Evolutionary conservation across 2,888 invertebrate species (phyloP), one percentile per base, ranked within the genome.

Genomic region (Palloptera scutellata): DNA sequence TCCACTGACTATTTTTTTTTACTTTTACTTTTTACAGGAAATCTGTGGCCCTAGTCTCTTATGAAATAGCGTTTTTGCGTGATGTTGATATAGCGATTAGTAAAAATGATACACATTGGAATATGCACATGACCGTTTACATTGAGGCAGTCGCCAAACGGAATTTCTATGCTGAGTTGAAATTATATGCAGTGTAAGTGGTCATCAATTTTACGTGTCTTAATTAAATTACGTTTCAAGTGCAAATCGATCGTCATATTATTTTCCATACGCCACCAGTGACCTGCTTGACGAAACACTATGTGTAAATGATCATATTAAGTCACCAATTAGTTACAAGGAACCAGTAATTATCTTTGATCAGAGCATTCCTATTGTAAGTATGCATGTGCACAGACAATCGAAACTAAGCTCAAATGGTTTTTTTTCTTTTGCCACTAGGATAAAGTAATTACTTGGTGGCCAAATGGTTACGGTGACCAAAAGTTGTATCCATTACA

Each of bases 391-490:
- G n/a, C n/a, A n/a, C n/a, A 45, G 69, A 69, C 57, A 45, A 20
- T 61, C 48, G 62, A 41, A 71, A 64, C 61, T 72, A 6, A 6
- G 54, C 17, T 19, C 9, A 3, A 17, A 11, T 54, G 54, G 19
- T 10, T 8, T 57, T 40, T 57, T 58, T 42, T 68, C 11, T 66
- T 66, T 40, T 54, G 1, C 68, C 67, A 61, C 15, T 60, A 89
- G 88, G 76, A 81, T 42, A 76, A 82, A 58, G 88, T 92, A 0
- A 81, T 88, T 54, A 76, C 88, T 19, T 98, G 98, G 98, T 98
- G 97, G 97, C 98, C 98, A 0, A 97, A 96, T 84, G 97, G 96
- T 20, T 93, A 90, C 77, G 97, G 97, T 1, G 83, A 88, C 1
- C 96, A 94, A 80, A 87, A 87, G 0, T 85, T 98, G 4, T 98